Evolutionary conservation across 1,140 invertebrate genomes (phyloP).

Genomic region (Drosophila nigrodunni): DNA sequence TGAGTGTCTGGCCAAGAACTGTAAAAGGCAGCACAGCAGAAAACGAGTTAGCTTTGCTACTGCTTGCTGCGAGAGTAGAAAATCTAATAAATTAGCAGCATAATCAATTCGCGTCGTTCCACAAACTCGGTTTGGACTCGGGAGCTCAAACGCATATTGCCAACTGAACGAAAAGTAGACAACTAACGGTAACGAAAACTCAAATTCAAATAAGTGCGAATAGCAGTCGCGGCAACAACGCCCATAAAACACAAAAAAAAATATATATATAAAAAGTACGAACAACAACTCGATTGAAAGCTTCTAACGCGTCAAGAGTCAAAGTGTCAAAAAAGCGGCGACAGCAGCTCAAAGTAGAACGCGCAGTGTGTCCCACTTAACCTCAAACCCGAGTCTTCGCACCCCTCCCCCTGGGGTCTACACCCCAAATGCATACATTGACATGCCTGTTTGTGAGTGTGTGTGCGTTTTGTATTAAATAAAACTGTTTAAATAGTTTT

Average conservation of each 20-base stretch:
- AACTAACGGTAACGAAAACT: constrained; percentile 58
- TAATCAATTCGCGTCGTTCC: constrained; percentile 72
- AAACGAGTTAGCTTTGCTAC: constrained; percentile 54
- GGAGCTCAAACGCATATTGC: constrained; percentile 25
- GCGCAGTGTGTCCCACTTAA: constrained; percentile 70
- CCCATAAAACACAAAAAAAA: constrained; percentile 18
- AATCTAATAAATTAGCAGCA: constrained; percentile 77
- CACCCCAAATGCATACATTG: neutral
- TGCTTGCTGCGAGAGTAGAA: constrained; percentile 40
- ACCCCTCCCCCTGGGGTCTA: neutral
- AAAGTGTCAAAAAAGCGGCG: constrained; percentile 56
- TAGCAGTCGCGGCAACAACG: constrained; percentile 31
- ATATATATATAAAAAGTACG: constrained; percentile 5
- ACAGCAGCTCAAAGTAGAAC: constrained; percentile 64
- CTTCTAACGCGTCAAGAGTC: constrained; percentile 30
- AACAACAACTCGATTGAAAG: constrained; percentile 26
- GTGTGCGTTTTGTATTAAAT: constrained; percentile 22
- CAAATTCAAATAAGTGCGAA: constrained; percentile 30
- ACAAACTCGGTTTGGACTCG: constrained; percentile 31
- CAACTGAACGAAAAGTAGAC: constrained; percentile 10
- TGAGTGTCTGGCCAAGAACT: constrained; percentile 50
- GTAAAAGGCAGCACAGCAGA: constrained; percentile 56
- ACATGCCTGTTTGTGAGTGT: constrained; percentile 14
- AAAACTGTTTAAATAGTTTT: constrained; percentile 56
- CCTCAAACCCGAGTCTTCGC: constrained; percentile 37